Evolutionary conservation across 2,113 vertebrate genomes (phyloP).

Genomic region (Urocynchramus pylzowi): DNA sequence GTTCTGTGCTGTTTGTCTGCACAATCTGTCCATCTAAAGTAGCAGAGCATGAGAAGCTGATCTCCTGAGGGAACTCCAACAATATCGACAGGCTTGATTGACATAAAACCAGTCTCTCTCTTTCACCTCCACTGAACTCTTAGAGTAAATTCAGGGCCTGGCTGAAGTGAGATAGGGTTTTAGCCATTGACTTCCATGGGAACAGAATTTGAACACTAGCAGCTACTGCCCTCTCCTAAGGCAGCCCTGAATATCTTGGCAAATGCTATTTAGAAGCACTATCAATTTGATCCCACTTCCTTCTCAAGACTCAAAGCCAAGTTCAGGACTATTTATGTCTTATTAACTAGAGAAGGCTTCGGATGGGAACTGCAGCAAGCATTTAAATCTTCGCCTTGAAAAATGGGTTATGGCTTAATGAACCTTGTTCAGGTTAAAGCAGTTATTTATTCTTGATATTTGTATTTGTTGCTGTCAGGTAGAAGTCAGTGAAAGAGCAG

Average conservation of each 20-base stretch:
- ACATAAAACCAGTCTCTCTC: not conserved
- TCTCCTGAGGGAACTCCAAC: conserved; percentile 12
- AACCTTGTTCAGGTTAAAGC: conserved; percentile 19
- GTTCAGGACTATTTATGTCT: conserved; percentile 40
- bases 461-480: conserved; percentile 32
- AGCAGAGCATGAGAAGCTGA: conserved; percentile 18
- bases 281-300: conserved; percentile 37
- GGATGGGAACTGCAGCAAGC: not conserved
- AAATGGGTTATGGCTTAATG: conserved; percentile 33
- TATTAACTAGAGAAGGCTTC: conserved; percentile 26
- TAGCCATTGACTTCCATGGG: conserved; percentile 15
- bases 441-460: conserved; percentile 53
- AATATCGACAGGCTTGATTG: conserved; percentile 17
- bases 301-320: conserved; percentile 44
- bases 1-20: not conserved
- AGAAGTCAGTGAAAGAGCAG: conserved; percentile 26
- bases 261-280: conserved; percentile 35
- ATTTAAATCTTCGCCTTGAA: conserved; percentile 19
- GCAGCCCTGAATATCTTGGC: conserved; percentile 42
- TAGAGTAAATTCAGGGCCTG: not conserved
- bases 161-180: conserved; percentile 2
- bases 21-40: not conserved
- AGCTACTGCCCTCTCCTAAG: conserved; percentile 12
- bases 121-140: conserved; percentile 25
- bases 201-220: conserved; percentile 2